Base-by-base conservation (phyloP, 2,797 vertebrate genomes). In the Spondyliosoma cantharus region DNA sequence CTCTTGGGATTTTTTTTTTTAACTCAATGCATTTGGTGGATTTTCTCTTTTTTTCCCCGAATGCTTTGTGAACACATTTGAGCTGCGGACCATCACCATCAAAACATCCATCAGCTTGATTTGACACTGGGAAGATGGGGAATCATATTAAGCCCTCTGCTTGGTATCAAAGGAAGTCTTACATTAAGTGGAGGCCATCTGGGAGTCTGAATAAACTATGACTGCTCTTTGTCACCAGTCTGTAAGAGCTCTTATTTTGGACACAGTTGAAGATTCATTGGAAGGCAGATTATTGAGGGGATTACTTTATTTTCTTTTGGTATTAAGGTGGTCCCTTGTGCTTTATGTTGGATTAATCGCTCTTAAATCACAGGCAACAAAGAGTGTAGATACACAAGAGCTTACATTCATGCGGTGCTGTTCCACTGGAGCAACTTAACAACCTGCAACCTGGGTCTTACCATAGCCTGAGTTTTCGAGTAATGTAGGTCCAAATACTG, bases 61-160 rank as follows among this genome's bases (percentile, higher is more conserved):
- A 86, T 82, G 78, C 87, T 77, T 78, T 82, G 56, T 70, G 79
- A 92, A 84, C 64, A 89, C 90, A 90, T 89, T 71, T 71, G 76
- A 86, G 67, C 79, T 89, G 71, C 32, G 83, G 70, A 75, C 85
- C 82, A 20, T 93, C 81, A 84, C 64, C 14, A 57, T 29, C 80
- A 86, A 80, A 90, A 75, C 84, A 88, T 90, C 74, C 27, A 83
- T 81, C 73, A 71, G 81, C 11, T 77, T 48, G 78, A 90, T 87
- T 79, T 63, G 64, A 88, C 64, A 82, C 73, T 46, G 37, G 25
- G 59, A 78, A 71, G 45, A 83, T 71, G 82, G 60, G 61, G 90
- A 73, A 68, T 82, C 3, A 42, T 78, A 74, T 42, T 80, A 88
- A 90, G 45, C 72, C 53, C 65, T 82, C 74, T 83, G 9, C 71